phyloP scores from a whole-genome alignment of 2,797 vertebrate species.

The Bradypus variegatus region DNA sequence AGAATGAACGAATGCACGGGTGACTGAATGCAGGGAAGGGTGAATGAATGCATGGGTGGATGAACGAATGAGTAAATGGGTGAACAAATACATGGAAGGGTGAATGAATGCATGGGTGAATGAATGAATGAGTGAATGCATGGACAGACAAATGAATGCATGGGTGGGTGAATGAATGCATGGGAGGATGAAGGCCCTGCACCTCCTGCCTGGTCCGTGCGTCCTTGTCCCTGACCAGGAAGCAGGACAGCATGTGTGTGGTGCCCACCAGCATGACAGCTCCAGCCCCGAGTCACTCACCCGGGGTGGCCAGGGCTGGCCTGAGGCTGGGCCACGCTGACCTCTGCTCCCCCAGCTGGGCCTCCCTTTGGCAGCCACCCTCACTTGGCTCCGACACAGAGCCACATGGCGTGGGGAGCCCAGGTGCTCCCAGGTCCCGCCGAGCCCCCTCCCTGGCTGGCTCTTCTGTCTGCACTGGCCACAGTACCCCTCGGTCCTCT shows the following conservation, averaged over 20 bases:
- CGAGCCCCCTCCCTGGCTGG: background rate
- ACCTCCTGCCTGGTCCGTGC: background rate
- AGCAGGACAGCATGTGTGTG: too few species aligned
- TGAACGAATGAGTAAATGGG: background rate
- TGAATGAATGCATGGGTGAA: background rate
- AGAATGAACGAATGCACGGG: too few species aligned
- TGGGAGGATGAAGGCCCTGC: background rate
- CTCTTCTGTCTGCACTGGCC: background rate
- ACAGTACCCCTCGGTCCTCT: background rate
- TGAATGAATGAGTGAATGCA: background rate
- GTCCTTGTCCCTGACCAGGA: background rate
- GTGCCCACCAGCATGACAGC: background rate
- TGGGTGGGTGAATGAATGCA: background rate
- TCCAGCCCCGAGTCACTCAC: background rate
- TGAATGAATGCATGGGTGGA: background rate
- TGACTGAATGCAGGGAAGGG: background rate
- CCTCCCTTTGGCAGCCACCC: too few species aligned
- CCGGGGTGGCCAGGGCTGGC: background rate
- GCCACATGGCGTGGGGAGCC: too few species aligned
- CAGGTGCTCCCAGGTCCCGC: rapidly evolving
- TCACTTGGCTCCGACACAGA: too few species aligned
- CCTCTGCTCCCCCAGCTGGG: background rate
- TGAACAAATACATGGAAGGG: rapidly evolving
- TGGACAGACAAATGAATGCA: background rate
- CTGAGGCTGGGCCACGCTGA: too few species aligned